Percentiles rank a stretch among this genome's conserved stretches.
Evolutionary conservation across 1,140 invertebrate species (phyloP).

Genomic region (Carcinoscorpius rotundicauda): DNA sequence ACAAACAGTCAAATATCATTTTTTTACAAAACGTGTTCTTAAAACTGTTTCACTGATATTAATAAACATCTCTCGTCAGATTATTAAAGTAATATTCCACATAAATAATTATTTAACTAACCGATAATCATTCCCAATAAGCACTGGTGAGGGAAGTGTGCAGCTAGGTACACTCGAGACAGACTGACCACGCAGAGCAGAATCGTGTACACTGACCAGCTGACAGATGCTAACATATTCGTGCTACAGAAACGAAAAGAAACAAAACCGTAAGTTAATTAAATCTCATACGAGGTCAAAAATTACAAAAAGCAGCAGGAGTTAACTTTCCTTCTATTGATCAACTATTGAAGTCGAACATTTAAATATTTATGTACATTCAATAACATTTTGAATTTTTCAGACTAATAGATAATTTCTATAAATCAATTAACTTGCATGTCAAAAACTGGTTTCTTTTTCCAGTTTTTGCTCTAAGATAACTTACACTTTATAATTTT

Average conservation of each 20-base stretch:
- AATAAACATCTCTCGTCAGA: too few species aligned
- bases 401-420: too few species aligned
- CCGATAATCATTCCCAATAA: conserved; percentile 42
- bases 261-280: conserved; percentile 4
- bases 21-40: too few species aligned
- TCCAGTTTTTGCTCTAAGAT: too few species aligned
- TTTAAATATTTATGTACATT: conserved; percentile 6
- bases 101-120: conserved; percentile 28
- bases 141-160: conserved; percentile 53
- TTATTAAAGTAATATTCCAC: too few species aligned
- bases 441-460: too few species aligned
- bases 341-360: conserved; percentile 1
- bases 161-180: conserved; percentile 44
- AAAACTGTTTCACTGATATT: too few species aligned
- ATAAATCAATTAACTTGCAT: too few species aligned
- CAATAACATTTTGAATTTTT: too few species aligned
- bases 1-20: too few species aligned
- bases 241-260: conserved; percentile 17
- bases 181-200: conserved; percentile 39
- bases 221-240: conserved; percentile 18
- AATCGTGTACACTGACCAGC: conserved; percentile 32
- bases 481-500: too few species aligned
- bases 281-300: not conserved
- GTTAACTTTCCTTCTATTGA: not conserved
- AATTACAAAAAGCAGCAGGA: conserved; percentile 1